These are phyloP conservation scores for Cyclophora albipunctata DNA, from an alignment of 2,888 invertebrate genomes.

Conservation along the genomic window DNA sequence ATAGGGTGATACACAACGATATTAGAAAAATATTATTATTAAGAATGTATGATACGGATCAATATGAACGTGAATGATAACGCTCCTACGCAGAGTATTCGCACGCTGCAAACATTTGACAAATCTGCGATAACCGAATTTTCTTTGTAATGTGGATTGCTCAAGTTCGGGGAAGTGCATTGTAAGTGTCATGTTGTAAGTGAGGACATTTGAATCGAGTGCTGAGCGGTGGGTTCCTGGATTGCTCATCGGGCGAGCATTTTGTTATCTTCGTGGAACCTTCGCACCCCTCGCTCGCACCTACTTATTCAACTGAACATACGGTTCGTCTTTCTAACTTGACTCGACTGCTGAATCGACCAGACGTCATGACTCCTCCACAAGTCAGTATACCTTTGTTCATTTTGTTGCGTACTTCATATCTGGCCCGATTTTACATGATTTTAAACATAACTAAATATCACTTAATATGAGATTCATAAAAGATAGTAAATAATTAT, in stretches of 20 bases:
- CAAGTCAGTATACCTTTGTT: constrained; percentile 30
- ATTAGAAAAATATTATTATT: no score
- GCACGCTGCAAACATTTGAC: constrained; percentile 4
- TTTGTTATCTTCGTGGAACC: background rate
- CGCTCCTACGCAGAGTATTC: background rate
- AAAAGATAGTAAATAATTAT: no score
- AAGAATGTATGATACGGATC: no score
- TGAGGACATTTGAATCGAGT: constrained; percentile 52
- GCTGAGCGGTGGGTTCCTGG: constrained; percentile 62
- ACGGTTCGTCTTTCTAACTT: constrained; percentile 2
- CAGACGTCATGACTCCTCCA: constrained; percentile 24
- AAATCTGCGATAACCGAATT: constrained; percentile 24
- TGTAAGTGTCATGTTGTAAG: constrained; percentile 40
- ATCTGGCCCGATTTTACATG: no score
- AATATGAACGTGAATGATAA: no score
- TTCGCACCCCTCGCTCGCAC: constrained; percentile 23
- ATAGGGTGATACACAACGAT: no score
- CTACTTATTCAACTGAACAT: constrained; percentile 15
- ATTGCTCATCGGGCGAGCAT: constrained; percentile 28
- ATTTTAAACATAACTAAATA: no score
- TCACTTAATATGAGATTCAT: no score
- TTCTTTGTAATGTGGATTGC: constrained; percentile 37
- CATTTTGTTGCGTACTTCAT: background rate
- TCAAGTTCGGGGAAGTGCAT: constrained; percentile 52
- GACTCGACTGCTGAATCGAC: constrained; percentile 1